Conservation (phyloP, 2,113 vertebrate species). For the Catagonus wagneri region DNA sequence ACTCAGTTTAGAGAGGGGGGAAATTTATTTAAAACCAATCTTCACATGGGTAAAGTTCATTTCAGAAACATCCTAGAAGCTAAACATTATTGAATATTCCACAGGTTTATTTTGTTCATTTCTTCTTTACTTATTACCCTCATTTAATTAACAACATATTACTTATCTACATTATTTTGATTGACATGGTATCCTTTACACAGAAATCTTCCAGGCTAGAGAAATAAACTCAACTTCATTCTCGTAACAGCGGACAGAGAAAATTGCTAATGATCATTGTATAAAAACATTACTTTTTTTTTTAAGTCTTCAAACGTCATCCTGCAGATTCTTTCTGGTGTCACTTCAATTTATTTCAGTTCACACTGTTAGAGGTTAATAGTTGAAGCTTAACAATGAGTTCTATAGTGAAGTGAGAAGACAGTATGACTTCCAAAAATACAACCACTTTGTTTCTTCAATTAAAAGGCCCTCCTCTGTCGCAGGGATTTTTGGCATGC, state of each 20-base stretch:
- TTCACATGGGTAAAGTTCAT: background rate
- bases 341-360: constrained; percentile 6
- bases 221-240: background rate
- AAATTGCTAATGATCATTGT: background rate
- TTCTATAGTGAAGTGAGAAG: background rate
- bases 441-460: background rate
- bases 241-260: background rate
- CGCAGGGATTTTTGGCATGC: background rate
- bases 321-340: background rate
- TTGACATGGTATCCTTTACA: background rate
- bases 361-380: background rate
- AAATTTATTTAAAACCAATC: background rate
- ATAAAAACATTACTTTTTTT: constrained; percentile 2
- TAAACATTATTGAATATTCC: background rate
- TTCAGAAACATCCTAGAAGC: background rate
- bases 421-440: background rate
- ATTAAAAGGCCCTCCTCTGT: background rate
- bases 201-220: background rate
- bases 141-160: constrained; percentile 14
- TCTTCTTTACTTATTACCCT: background rate
- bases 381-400: background rate
- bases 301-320: background rate
- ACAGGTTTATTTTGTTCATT: background rate
- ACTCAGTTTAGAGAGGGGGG: background rate
- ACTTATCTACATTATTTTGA: background rate